These are phyloP conservation scores for Dolomedes plantarius DNA, from an alignment of 2,888 invertebrate genomes.

Conservation along the genomic window DNA sequence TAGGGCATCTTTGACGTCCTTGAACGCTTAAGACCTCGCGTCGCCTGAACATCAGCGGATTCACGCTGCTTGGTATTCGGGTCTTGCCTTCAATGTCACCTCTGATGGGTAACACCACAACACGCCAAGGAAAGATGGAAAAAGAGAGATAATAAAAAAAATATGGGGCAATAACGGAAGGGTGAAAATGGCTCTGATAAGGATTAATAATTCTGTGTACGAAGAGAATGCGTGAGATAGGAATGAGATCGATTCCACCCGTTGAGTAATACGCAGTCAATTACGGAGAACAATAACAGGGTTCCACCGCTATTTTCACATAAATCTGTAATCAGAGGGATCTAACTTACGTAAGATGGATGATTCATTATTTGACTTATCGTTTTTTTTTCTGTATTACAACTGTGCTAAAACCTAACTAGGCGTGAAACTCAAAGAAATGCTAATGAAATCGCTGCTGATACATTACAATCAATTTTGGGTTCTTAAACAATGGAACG, in stretches of 20 bases:
- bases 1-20: constrained; percentile 26
- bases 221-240: background rate
- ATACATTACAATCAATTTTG: too few species aligned
- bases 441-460: too few species aligned
- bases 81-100: constrained; percentile 45
- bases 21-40: constrained; percentile 12
- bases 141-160: background rate
- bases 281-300: background rate
- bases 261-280: background rate
- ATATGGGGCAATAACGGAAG: background rate
- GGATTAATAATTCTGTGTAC: background rate
- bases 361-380: too few species aligned
- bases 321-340: background rate
- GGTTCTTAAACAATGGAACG: too few species aligned
- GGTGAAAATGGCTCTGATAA: background rate
- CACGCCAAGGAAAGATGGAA: background rate
- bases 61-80: constrained; percentile 41
- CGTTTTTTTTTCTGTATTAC: too few species aligned
- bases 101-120: constrained; percentile 4
- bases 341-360: background rate
- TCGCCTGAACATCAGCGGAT: constrained; percentile 25
- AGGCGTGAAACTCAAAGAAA: too few species aligned
- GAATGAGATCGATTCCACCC: background rate
- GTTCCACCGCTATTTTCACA: background rate
- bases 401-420: too few species aligned